Conservation (phyloP, 2,888 invertebrate genomes). For the Rhyacophila evoluta region DNA sequence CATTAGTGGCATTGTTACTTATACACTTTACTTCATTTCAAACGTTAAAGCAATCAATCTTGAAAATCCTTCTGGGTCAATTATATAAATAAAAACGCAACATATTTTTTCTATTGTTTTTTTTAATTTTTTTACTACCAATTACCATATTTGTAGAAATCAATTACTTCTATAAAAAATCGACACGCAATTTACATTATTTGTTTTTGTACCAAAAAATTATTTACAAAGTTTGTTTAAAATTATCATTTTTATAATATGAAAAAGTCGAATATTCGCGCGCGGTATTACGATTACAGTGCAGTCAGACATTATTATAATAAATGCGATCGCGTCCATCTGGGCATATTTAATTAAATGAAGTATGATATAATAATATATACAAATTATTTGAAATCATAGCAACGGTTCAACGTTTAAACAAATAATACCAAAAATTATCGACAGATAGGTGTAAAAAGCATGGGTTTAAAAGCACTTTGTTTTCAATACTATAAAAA, state of each 20-base stretch:
- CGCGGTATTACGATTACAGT: slow-evolving; percentile 40
- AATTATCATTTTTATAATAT: slow-evolving; percentile 43
- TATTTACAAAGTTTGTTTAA: slow-evolving; percentile 49
- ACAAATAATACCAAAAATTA: background rate
- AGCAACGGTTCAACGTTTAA: background rate
- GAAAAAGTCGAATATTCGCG: slow-evolving; percentile 43
- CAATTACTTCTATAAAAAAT: slow-evolving; percentile 52
- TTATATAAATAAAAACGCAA: slow-evolving; percentile 25
- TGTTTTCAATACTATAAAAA: no score
- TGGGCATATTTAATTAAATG: slow-evolving; percentile 28
- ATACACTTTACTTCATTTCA: no score
- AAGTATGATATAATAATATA: slow-evolving; percentile 23
- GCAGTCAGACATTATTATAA: slow-evolving; percentile 45
- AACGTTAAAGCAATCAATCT: no score
- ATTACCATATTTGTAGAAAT: slow-evolving; percentile 53
- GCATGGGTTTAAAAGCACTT: no score
- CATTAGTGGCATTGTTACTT: no score
- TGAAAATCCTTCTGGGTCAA: no score
- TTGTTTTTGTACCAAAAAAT: slow-evolving; percentile 51
- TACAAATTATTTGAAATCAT: slow-evolving; percentile 8
- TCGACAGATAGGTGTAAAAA: background rate
- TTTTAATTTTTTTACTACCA: slow-evolving; percentile 52
- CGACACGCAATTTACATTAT: slow-evolving; percentile 53
- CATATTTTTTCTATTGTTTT: slow-evolving; percentile 32
- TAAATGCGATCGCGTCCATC: slow-evolving; percentile 38